Percentiles rank a stretch among this genome's conserved stretches.
These are phyloP conservation scores for Tretioscincus oriximinensis DNA, from an alignment of 2,113 vertebrate species.

Conservation along the genomic window DNA sequence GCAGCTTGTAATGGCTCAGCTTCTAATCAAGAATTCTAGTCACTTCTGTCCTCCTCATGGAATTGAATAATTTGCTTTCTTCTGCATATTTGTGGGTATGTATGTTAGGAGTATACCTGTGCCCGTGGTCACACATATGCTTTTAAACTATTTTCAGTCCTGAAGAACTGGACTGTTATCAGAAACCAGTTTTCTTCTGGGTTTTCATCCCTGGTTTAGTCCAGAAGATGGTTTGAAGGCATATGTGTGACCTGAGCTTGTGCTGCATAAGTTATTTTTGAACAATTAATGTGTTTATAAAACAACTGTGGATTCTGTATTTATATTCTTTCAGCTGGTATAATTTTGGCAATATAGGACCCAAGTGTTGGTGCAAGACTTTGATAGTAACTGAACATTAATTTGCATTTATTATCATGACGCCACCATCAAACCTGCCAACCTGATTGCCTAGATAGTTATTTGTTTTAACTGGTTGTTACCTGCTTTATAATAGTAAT, in stretches of 20 bases:
- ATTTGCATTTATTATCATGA: neutral
- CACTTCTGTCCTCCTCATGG: neutral
- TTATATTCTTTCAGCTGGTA: too few relatives aligned
- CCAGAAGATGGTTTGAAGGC: neutral
- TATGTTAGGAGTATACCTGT: neutral
- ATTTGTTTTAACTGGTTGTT: too few relatives aligned
- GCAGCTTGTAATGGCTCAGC: neutral
- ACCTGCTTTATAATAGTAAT: too few relatives aligned
- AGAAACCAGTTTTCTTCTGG: too few relatives aligned
- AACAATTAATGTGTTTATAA: neutral
- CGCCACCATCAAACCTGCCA: neutral
- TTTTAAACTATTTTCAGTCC: too few relatives aligned
- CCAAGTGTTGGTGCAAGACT: neutral
- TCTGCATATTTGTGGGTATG: neutral
- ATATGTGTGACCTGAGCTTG: neutral
- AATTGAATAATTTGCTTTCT: neutral
- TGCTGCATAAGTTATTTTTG: neutral
- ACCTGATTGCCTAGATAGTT: neutral
- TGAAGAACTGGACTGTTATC: too few relatives aligned
- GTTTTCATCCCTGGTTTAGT: too few relatives aligned
- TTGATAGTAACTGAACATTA: neutral
- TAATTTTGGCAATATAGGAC: neutral
- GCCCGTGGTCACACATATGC: too few relatives aligned
- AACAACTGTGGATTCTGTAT: slow-evolving; percentile 5
- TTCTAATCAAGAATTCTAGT: neutral